Percentiles rank a stretch among this genome's conserved stretches.
phyloP scores from a whole-genome alignment of 2,888 invertebrate species.

The Antheraea assamensis region DNA sequence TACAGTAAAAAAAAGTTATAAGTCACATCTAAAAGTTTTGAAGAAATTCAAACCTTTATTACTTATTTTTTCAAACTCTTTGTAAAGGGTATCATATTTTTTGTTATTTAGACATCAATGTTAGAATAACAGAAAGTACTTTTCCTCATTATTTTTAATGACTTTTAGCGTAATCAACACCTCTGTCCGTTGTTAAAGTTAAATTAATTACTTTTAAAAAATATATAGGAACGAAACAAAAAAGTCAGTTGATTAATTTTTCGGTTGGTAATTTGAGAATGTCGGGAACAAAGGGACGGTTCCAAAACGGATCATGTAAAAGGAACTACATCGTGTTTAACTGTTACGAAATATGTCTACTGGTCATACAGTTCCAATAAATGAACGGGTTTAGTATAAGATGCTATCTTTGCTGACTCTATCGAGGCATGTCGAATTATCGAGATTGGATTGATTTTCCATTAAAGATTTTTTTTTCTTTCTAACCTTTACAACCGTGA shows the following conservation, averaged over 20 bases:
- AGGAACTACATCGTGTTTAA: conserved; percentile 32
- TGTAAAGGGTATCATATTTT: conserved; percentile 25
- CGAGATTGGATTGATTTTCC: conserved; percentile 76
- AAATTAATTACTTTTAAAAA: conserved; percentile 71
- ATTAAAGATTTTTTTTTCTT: conserved; percentile 61
- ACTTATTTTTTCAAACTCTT: background rate
- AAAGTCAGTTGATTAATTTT: conserved; percentile 67
- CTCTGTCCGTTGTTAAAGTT: conserved; percentile 61
- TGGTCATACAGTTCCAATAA: conserved; percentile 40
- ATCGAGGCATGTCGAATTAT: conserved; percentile 62
- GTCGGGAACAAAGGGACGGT: conserved; percentile 66
- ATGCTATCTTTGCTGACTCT: conserved; percentile 54
- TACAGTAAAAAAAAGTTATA: background rate
- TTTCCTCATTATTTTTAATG: conserved; percentile 65
- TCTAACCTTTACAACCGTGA: conserved; percentile 62
- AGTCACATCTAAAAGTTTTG: background rate
- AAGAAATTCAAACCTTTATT: background rate
- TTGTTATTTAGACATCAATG: conserved; percentile 52
- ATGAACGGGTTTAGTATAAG: conserved; percentile 39
- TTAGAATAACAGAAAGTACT: conserved; percentile 50
- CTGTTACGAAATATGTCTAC: conserved; percentile 20
- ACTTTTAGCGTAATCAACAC: conserved; percentile 71
- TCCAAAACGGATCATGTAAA: conserved; percentile 37
- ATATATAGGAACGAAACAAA: conserved; percentile 48
- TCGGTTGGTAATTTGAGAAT: conserved; percentile 70